phyloP scores from a whole-genome alignment of 2,113 vertebrate species.

The Phylloscopus trochiloides region DNA sequence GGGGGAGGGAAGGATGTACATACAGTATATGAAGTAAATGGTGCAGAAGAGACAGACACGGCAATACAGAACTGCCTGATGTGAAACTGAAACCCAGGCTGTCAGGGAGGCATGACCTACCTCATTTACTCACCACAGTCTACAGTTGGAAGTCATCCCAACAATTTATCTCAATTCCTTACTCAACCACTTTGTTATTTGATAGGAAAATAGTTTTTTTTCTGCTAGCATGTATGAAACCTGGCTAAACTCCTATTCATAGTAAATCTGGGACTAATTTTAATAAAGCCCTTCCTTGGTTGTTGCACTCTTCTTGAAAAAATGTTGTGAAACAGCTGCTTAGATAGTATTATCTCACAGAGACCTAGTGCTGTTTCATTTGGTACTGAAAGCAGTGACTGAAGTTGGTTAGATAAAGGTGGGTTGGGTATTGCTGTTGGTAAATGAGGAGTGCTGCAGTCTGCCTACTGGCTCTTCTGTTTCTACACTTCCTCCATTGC shows the following conservation, averaged over 20 bases:
- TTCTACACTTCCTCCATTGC: background rate
- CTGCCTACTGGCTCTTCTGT: background rate
- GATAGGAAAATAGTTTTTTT: slow-evolving; percentile 21
- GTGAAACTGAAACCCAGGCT: slow-evolving; percentile 40
- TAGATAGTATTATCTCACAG: slow-evolving; percentile 4
- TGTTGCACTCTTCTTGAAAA: slow-evolving; percentile 9
- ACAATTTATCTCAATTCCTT: slow-evolving; percentile 52
- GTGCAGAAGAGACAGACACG: slow-evolving; percentile 6
- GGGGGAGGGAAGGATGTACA: background rate
- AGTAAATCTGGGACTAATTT: slow-evolving; percentile 54
- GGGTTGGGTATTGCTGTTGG: background rate
- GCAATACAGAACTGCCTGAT: background rate
- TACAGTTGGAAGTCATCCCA: slow-evolving; percentile 25
- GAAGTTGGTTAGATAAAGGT: background rate
- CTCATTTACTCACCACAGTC: slow-evolving; percentile 38
- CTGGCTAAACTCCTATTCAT: slow-evolving; percentile 11
- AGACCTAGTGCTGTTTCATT: background rate
- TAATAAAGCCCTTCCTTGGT: slow-evolving; percentile 27
- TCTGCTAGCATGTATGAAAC: background rate
- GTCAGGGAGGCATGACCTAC: slow-evolving; percentile 16
- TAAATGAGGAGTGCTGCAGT: background rate
- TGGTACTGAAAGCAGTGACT: background rate
- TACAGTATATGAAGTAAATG: slow-evolving; percentile 26
- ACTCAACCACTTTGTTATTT: slow-evolving; percentile 15
- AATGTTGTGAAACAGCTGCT: slow-evolving; percentile 18